These are phyloP conservation scores for Perca flavescens DNA, from an alignment of 2,113 vertebrate genomes.

Conservation along the genomic window DNA sequence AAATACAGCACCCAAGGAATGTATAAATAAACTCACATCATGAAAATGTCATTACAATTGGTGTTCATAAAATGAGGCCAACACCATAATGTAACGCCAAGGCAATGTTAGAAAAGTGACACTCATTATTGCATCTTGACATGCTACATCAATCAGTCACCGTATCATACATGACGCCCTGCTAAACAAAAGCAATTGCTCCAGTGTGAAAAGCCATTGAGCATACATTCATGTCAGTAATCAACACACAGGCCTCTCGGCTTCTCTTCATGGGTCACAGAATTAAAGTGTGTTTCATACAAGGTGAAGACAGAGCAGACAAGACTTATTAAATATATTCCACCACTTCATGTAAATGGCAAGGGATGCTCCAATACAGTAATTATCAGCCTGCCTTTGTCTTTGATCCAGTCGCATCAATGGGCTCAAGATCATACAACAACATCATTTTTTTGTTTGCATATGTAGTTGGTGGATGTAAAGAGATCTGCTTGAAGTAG, in stretches of 20 bases:
- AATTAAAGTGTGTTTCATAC: constrained; percentile 80
- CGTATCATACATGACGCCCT: constrained; percentile 41
- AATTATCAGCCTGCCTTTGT: constrained; percentile 66
- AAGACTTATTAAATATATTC: constrained; percentile 77
- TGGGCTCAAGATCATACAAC: constrained; percentile 24
- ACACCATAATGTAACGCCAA: constrained; percentile 44
- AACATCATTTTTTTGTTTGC: constrained; percentile 15
- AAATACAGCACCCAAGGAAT: constrained; percentile 12
- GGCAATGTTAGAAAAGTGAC: constrained; percentile 53
- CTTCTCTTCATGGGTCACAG: constrained; percentile 62
- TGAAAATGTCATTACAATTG: constrained; percentile 54
- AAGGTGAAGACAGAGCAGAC: constrained; percentile 78
- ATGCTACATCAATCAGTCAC: constrained; percentile 59
- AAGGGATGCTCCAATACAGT: constrained; percentile 46
- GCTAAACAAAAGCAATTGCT: constrained; percentile 58
- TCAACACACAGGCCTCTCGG: constrained; percentile 67
- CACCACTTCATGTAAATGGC: constrained; percentile 70
- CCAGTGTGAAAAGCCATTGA: constrained; percentile 53
- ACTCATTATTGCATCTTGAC: constrained; percentile 64
- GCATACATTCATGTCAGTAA: constrained; percentile 64
- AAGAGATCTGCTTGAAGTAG: constrained; percentile 32
- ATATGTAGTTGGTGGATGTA: constrained; percentile 1
- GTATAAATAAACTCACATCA: constrained; percentile 39
- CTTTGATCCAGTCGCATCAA: constrained; percentile 27
- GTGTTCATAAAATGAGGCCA: constrained; percentile 48